A percentile compares a stretch with the other conserved stretches of the same genome.
These are phyloP conservation scores for Bemisia tabaci DNA, from an alignment of 1,140 invertebrate species.

Conservation along the genomic window DNA sequence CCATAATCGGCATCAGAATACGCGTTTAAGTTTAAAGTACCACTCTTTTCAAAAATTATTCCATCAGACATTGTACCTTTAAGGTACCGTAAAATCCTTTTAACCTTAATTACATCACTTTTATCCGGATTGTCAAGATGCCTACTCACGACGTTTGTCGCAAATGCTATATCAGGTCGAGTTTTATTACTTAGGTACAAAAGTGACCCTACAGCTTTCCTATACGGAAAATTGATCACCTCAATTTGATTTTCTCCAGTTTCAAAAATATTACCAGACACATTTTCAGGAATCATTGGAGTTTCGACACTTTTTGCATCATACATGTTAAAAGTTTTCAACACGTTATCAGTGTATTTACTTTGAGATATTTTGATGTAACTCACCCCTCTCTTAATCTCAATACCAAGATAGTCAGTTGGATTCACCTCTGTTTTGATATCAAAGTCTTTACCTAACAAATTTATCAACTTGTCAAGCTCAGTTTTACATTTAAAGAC, in stretches of 20 bases:
- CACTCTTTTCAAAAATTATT: conserved; percentile 1
- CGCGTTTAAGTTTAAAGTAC: background rate
- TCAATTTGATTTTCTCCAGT: background rate
- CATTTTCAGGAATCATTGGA: conserved; percentile 6
- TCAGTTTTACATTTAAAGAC: conserved; percentile 13
- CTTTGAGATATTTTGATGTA: too few relatives aligned
- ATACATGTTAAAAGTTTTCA: conserved; percentile 10
- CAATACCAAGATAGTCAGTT: conserved; percentile 24
- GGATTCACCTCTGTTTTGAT: conserved; percentile 14
- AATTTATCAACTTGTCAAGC: conserved; percentile 18
- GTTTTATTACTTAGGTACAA: conserved; percentile 26
- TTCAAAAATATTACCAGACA: background rate
- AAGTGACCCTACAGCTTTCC: conserved; percentile 22
- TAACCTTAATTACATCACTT: conserved; percentile 22
- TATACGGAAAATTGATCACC: conserved; percentile 18
- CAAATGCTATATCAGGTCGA: conserved; percentile 28
- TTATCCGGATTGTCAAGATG: conserved; percentile 20
- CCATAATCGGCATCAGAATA: conserved; percentile 15
- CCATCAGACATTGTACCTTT: conserved; percentile 24
- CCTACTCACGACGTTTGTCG: conserved; percentile 24
- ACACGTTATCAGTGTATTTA: too few relatives aligned
- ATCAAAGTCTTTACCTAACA: conserved; percentile 18
- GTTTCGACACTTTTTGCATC: conserved; percentile 4
- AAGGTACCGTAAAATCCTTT: conserved; percentile 27
- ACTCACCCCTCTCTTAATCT: conserved; percentile 21